These are phyloP conservation scores for Aphelenchoides avenae DNA, from an alignment of 1,140 invertebrate species.

Conservation along the genomic window DNA sequence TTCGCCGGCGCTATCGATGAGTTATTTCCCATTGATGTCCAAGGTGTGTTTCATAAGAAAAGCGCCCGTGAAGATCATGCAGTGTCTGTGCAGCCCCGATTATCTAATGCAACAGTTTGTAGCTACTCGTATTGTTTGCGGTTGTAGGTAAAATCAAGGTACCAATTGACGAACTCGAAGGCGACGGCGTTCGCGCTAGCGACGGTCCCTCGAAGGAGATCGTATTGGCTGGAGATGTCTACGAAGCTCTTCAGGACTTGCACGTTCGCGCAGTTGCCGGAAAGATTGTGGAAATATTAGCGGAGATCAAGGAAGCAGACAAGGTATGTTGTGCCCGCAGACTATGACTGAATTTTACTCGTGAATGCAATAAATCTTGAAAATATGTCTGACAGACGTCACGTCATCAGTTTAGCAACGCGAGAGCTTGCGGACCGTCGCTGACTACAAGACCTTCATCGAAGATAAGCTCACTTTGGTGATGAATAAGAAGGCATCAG, in stretches of 20 bases:
- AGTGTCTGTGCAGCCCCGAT: too few relatives aligned
- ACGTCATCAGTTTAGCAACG: constrained; percentile 16
- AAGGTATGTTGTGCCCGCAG: constrained; percentile 8
- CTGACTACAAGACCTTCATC: constrained; percentile 25
- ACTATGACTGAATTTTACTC: background rate
- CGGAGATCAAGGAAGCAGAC: constrained; percentile 5
- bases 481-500: background rate
- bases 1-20: constrained; percentile 96
- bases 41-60: too few relatives aligned
- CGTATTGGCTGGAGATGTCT: constrained; percentile 11
- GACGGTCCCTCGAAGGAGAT: too few relatives aligned
- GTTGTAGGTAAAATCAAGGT: background rate
- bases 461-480: background rate
- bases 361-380: background rate
- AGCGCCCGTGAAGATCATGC: too few relatives aligned
- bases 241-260: constrained; percentile 29
- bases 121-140: too few relatives aligned
- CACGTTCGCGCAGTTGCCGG: constrained; percentile 18
- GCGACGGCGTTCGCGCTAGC: too few relatives aligned
- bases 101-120: too few relatives aligned
- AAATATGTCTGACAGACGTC: constrained; percentile 15
- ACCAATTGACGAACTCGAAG: constrained; percentile 8
- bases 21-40: constrained; percentile 70
- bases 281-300: background rate
- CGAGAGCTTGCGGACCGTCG: constrained; percentile 12